phyloP scores from a whole-genome alignment of 2,113 vertebrate genomes.

The Brachirus orientalis region DNA sequence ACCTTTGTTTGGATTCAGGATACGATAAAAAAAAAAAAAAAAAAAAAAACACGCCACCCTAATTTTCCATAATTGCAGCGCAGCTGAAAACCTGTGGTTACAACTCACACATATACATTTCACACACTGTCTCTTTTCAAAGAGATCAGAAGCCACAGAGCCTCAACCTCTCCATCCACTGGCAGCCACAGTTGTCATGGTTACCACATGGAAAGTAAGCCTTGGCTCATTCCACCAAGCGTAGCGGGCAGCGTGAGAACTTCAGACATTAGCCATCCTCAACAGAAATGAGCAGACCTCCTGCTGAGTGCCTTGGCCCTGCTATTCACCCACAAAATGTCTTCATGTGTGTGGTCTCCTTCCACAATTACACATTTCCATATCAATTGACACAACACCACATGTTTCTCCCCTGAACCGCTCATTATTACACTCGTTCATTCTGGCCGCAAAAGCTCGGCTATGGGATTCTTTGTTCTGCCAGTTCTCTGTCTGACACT shows the following conservation, averaged over 20 bases:
- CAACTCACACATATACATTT: constrained; percentile 62
- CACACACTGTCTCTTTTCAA: constrained; percentile 60
- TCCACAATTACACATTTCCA: constrained; percentile 73
- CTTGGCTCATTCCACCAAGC: constrained; percentile 45
- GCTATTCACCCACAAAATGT: constrained; percentile 67
- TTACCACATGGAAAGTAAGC: constrained; percentile 71
- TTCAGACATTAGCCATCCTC: constrained; percentile 69
- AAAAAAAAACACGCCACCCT: constrained; percentile 3
- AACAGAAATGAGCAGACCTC: constrained; percentile 71
- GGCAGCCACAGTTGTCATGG: constrained; percentile 77
- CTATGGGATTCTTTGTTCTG: constrained; percentile 72
- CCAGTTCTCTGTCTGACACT: constrained; percentile 49
- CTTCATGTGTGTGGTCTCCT: constrained; percentile 74
- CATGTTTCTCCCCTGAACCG: constrained; percentile 60
- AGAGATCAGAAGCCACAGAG: constrained; percentile 66
- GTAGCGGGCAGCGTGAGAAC: constrained; percentile 75
- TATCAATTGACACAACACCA: constrained; percentile 74
- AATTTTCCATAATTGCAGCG: constrained; percentile 35
- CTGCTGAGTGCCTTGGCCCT: constrained; percentile 39
- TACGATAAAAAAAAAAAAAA: constrained; percentile 10
- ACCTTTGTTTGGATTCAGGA: neutral
- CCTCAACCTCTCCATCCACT: constrained; percentile 65
- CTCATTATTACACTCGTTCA: constrained; percentile 71
- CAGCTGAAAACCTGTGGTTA: constrained; percentile 25
- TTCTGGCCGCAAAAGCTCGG: constrained; percentile 47